A percentile compares a stretch with the other conserved stretches of the same genome.
Evolutionary conservation across 2,888 invertebrate species (phyloP).

Genomic region (Thereva nobilitata): DNA sequence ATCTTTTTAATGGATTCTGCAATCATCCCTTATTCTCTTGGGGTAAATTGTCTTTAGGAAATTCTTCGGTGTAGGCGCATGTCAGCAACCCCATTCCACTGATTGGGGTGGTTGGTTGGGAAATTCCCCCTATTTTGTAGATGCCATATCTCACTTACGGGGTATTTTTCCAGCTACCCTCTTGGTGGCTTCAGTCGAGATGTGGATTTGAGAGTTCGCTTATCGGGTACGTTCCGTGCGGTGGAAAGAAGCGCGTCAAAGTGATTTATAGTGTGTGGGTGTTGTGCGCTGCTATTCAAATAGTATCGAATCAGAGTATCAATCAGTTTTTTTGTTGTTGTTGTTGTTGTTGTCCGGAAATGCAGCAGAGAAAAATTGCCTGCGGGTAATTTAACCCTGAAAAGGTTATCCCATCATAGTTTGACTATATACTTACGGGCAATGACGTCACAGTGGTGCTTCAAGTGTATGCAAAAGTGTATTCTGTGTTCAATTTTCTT

Average conservation of each 20-base stretch:
- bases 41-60: no score
- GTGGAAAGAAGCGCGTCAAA: slow-evolving; percentile 16
- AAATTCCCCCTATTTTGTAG: slow-evolving; percentile 4
- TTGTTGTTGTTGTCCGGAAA: no score
- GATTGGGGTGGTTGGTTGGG: neutral
- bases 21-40: no score
- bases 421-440: slow-evolving; percentile 6
- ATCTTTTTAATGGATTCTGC: no score
- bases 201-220: slow-evolving; percentile 32
- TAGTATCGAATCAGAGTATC: no score
- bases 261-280: slow-evolving; percentile 15
- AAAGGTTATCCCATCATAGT: no score
- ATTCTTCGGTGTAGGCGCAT: slow-evolving; percentile 11
- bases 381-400: no score
- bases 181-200: slow-evolving; percentile 28
- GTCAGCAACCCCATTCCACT: neutral
- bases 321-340: no score
- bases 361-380: no score
- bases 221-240: slow-evolving; percentile 20
- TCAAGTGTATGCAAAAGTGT: slow-evolving; percentile 7
- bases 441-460: slow-evolving; percentile 21
- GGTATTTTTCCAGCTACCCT: slow-evolving; percentile 16
- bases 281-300: slow-evolving; percentile 8
- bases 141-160: neutral
- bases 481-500: neutral